Percentiles rank a stretch among this genome's conserved stretches.
These are phyloP conservation scores for Coronaproctus castanopsis DNA, from an alignment of 2,888 invertebrate genomes.

Conservation along the genomic window DNA sequence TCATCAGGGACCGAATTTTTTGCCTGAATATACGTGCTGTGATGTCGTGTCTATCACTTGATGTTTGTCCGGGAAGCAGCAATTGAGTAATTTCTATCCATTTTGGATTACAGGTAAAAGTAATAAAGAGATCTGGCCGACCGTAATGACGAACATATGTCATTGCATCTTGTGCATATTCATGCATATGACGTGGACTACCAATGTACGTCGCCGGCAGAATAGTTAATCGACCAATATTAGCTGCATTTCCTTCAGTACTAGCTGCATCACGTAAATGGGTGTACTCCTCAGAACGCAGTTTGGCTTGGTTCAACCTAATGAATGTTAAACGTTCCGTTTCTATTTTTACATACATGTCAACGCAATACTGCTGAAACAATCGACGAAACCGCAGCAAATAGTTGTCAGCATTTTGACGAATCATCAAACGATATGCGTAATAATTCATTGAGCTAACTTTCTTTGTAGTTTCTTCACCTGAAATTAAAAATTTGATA, in stretches of 20 bases:
- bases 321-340: slow-evolving; percentile 23
- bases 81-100: slow-evolving; percentile 21
- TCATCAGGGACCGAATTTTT: slow-evolving; percentile 13
- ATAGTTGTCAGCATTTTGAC: slow-evolving; percentile 17
- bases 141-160: slow-evolving; percentile 22
- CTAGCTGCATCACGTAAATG: slow-evolving; percentile 22
- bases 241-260: slow-evolving; percentile 18
- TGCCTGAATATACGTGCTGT: slow-evolving; percentile 14
- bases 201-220: slow-evolving; percentile 22
- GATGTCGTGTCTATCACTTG: slow-evolving; percentile 21
- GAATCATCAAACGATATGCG: slow-evolving; percentile 20
- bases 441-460: slow-evolving; percentile 21
- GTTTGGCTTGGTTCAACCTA: slow-evolving; percentile 22
- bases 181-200: slow-evolving; percentile 23
- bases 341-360: slow-evolving; percentile 25
- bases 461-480: slow-evolving; percentile 19
- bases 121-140: slow-evolving; percentile 21
- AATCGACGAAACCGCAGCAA: slow-evolving; percentile 20
- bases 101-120: slow-evolving; percentile 21
- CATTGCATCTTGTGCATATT: slow-evolving; percentile 24
- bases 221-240: slow-evolving; percentile 20
- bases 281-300: slow-evolving; percentile 21
- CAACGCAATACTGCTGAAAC: slow-evolving; percentile 24
- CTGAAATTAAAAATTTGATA: no score
- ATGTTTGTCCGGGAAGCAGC: slow-evolving; percentile 16